These are phyloP conservation scores for Haemorhous mexicanus DNA, from an alignment of 2,113 vertebrate genomes.

Conservation along the genomic window DNA sequence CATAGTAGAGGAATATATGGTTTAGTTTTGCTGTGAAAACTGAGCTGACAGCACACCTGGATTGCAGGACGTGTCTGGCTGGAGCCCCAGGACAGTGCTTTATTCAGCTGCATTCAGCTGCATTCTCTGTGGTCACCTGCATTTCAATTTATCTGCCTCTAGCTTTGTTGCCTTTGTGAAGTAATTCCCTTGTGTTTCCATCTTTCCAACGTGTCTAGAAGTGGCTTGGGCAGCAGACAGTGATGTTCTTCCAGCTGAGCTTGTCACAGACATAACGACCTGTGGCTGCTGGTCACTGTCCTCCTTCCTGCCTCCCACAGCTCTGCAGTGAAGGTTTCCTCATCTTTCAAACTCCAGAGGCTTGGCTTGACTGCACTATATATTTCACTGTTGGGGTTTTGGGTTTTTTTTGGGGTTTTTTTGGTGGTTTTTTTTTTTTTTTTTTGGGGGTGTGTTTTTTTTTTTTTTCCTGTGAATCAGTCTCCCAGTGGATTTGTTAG, in stretches of 20 bases:
- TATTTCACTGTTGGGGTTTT: background rate
- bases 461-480: background rate
- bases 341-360: background rate
- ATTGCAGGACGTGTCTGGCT: accelerated
- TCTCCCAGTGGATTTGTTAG: background rate
- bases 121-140: background rate
- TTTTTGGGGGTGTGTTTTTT: too few species aligned
- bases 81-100: background rate
- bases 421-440: background rate
- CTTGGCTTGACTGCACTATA: background rate
- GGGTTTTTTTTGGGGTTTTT: too few species aligned
- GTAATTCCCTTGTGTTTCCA: background rate
- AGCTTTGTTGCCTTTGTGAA: background rate
- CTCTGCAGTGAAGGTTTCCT: background rate
- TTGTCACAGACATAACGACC: background rate
- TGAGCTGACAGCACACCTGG: background rate
- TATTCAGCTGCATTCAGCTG: background rate
- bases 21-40: background rate
- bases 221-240: background rate
- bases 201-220: background rate
- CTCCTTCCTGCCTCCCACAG: background rate
- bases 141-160: background rate
- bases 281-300: background rate
- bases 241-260: background rate
- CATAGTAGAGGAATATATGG: background rate